Evolutionary conservation across 2,113 vertebrate species (phyloP).

Genomic region (Arvicanthis niloticus): DNA sequence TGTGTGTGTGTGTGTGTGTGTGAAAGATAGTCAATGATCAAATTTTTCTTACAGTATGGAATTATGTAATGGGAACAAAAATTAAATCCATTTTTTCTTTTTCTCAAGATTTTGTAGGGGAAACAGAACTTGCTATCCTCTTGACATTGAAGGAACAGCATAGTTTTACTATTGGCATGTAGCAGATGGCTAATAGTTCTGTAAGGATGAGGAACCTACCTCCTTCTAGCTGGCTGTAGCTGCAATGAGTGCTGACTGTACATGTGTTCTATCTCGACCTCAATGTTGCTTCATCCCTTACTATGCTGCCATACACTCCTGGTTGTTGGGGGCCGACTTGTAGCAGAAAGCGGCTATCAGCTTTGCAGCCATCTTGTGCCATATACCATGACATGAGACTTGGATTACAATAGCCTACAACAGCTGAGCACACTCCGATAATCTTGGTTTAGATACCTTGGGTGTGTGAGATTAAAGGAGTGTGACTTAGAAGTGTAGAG

Average conservation of each 20-base stretch:
- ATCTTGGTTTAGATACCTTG: no score
- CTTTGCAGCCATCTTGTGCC: no score
- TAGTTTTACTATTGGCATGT: neutral
- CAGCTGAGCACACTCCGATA: no score
- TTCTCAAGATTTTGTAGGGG: neutral
- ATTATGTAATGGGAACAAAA: neutral
- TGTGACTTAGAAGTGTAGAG: no score
- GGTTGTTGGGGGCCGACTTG: no score
- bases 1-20: neutral
- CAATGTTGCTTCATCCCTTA: neutral
- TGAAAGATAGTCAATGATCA: neutral
- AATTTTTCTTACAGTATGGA: neutral
- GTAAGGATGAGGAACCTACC: neutral
- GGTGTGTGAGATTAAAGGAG: no score
- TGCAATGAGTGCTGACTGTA: accelerated
- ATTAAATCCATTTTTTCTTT: neutral
- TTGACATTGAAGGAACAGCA: neutral
- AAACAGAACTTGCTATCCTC: conserved; percentile 3
- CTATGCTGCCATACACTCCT: neutral
- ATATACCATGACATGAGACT: no score
- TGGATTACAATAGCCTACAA: no score
- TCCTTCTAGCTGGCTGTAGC: neutral
- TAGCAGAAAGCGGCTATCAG: no score
- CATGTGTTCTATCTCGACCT: accelerated
- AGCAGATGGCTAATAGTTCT: neutral